phyloP scores from a whole-genome alignment of 2,797 vertebrate genomes.

The Alca torda region DNA sequence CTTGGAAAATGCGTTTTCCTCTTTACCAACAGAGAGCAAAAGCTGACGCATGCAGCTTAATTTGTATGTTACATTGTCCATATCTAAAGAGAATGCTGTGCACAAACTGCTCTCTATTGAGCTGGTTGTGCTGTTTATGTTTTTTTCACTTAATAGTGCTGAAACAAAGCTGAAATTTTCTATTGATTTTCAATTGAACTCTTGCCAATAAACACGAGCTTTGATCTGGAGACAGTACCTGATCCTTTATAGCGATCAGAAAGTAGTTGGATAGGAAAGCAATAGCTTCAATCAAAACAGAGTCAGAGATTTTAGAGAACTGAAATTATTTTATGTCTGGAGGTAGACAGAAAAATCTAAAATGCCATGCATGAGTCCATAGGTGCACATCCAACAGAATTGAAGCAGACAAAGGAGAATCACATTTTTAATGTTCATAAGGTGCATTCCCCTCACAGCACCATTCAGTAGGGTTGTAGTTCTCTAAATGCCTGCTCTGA shows the following conservation, averaged over 20 bases:
- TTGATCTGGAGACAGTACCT: neutral
- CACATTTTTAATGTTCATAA: constrained; percentile 30
- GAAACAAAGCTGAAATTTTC: constrained; percentile 22
- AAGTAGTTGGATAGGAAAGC: neutral
- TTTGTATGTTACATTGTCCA: neutral
- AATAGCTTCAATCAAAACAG: neutral
- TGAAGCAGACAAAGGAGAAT: constrained; percentile 44
- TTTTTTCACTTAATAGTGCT: neutral
- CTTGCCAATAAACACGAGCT: constrained; percentile 17
- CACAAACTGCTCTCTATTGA: neutral
- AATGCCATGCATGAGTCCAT: neutral
- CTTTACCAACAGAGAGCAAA: constrained; percentile 21
- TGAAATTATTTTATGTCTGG: neutral
- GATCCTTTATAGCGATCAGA: neutral
- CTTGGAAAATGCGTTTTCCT: constrained; percentile 20
- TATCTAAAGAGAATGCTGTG: neutral
- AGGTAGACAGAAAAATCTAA: neutral
- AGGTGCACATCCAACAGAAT: neutral
- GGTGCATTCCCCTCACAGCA: neutral
- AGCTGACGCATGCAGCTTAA: neutral
- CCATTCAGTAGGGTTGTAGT: constrained; percentile 10
- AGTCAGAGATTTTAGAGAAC: neutral
- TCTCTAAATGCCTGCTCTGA: constrained; percentile 37
- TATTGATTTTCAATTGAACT: constrained; percentile 15
- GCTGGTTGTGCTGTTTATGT: neutral